A percentile compares a stretch with the other conserved stretches of the same genome.
Conservation (phyloP, 2,888 invertebrate genomes). For the Phorcus lineatus region DNA sequence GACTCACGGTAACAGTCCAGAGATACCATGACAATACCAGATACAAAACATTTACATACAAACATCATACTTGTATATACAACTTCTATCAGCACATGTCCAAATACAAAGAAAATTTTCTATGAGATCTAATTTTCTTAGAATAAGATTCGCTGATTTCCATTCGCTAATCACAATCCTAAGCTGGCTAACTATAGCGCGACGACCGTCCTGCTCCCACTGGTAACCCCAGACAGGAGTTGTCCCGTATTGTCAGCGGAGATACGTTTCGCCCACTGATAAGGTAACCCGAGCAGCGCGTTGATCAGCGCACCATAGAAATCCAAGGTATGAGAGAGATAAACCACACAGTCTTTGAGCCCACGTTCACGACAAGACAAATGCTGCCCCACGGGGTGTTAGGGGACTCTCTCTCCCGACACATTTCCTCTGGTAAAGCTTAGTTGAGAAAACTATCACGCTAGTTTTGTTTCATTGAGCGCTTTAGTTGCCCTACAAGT, state of each 20-base stretch:
- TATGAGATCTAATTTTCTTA: too few relatives aligned
- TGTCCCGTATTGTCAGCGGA: background rate
- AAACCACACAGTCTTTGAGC: background rate
- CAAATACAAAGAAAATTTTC: too few relatives aligned
- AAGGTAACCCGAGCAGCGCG: background rate
- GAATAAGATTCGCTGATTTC: too few relatives aligned
- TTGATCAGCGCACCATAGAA: conserved; percentile 1
- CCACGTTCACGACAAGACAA: background rate
- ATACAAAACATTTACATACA: too few relatives aligned
- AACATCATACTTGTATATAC: too few relatives aligned
- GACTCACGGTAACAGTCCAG: too few relatives aligned
- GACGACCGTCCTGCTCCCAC: too few relatives aligned
- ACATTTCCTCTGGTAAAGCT: conserved; percentile 6
- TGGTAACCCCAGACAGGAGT: background rate
- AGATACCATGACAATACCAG: too few relatives aligned
- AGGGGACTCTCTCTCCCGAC: too few relatives aligned
- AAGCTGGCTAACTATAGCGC: too few relatives aligned
- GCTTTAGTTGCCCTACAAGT: background rate
- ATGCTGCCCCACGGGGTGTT: background rate
- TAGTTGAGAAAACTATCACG: background rate
- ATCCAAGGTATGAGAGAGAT: background rate
- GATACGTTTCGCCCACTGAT: background rate
- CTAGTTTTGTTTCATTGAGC: background rate
- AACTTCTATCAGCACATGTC: too few relatives aligned
- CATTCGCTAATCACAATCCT: too few relatives aligned